Base-by-base conservation (phyloP, 2,113 vertebrate species). In the Condylura cristata region DNA sequence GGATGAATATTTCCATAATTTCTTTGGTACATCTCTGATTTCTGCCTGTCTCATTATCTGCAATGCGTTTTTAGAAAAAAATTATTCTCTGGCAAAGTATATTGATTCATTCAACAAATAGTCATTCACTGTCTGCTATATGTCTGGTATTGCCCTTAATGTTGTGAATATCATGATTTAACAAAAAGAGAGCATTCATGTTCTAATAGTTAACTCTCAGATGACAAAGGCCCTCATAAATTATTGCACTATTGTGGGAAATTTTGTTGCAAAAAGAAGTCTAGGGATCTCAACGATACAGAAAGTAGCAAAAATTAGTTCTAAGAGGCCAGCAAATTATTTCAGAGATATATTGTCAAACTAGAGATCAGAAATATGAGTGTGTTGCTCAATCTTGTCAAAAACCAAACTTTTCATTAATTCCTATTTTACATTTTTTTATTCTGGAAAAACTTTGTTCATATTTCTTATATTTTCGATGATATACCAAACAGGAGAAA, bases 321-420 rank as follows among this genome's bases (percentile, higher is more conserved):
- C 44, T 44, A 8, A 0, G n/a, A 85, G 71, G n/a, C 88, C 39
- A 89, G 22, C 58, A 87, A 79, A 95, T 53, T 39, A 58, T 63
- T 90, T 10, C 46, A 75, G 20, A 72, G 41, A 48, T 74, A 65
- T 28, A 82, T 8, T 81, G 8, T 72, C 79, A 41, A 94, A 58
- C 1, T 12, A 70, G 72, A 83, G 22, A 82, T 79, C 26, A 86
- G 28, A 79, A 83, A 94, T 32, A 63, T 26, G 63, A 48, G 46
- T 56, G 5, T 72, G 16, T 84, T 22, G 56, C 17, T 87, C 65
- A 71, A 17, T 83, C 71, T 89, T 71, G 61, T 65, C 60, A 37
- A 80, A 60, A n/a, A 79, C n/a, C 65, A 22, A 89, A 76, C 89
- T 88, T 18, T 39, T 76, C 30, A 65, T 68, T 84, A 39, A 93